Evolutionary conservation across 1,140 invertebrate genomes (phyloP).

Genomic region (Plectrocnemia conspersa): DNA sequence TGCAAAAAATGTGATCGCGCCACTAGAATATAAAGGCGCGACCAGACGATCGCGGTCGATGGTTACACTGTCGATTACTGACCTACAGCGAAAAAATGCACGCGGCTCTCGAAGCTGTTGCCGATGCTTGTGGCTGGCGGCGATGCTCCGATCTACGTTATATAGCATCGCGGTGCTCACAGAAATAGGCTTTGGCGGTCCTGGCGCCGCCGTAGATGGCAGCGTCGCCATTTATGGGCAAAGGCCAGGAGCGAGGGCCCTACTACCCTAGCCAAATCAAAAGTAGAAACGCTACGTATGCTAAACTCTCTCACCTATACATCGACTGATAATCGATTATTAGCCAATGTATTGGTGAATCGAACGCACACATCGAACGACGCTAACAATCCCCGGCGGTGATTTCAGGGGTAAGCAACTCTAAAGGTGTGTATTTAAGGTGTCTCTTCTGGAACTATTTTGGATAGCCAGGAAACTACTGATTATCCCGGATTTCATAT

Average conservation of each 20-base stretch:
- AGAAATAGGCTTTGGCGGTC: slow-evolving; percentile 22
- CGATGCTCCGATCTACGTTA: neutral
- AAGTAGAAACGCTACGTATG: slow-evolving; percentile 8
- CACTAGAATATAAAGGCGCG: too few species aligned
- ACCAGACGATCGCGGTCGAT: neutral
- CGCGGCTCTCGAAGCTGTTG: slow-evolving; percentile 10
- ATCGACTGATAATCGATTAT: slow-evolving; percentile 1
- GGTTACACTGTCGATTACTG: slow-evolving; percentile 7
- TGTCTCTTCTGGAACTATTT: neutral
- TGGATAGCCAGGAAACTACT: neutral
- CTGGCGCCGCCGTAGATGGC: slow-evolving; percentile 13
- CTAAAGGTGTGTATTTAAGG: neutral
- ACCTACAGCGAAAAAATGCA: slow-evolving; percentile 10
- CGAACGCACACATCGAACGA: too few species aligned
- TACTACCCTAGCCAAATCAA: slow-evolving; percentile 12
- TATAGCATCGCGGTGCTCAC: slow-evolving; percentile 16
- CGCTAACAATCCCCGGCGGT: neutral
- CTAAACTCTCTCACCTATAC: slow-evolving; percentile 1
- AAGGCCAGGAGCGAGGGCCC: slow-evolving; percentile 10
- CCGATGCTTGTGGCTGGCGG: slow-evolving; percentile 4
- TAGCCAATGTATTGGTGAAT: neutral
- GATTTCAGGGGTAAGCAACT: neutral
- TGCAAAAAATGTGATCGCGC: too few species aligned
- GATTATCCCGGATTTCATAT: too few species aligned
- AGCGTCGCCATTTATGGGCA: slow-evolving; percentile 23